Base-by-base conservation (phyloP, 2,113 vertebrate genomes). In the Cephalopholis sonnerati region DNA sequence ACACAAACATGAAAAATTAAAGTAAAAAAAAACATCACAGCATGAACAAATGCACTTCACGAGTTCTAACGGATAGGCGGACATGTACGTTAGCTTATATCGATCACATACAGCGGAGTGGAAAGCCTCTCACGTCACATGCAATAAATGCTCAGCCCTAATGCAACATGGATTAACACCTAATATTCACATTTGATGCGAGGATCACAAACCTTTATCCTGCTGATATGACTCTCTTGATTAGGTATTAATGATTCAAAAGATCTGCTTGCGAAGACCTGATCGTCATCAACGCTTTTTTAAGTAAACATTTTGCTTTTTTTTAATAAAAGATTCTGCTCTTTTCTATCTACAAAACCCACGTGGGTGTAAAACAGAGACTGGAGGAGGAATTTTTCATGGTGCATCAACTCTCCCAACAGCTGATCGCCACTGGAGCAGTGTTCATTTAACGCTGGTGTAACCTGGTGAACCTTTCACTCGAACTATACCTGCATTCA, bases 161-260 rank as follows among this genome's bases (percentile, higher is more conserved):
- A 69, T 20, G 48, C 9, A 46, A 29, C 27, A 74, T 22, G 17
- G 48, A 83, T 57, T 25, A 68, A 64, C 29, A 58, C 48, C 17
- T 48, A 62, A 29, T 39, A 80, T 80, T 86, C 80, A 89, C 77
- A 86, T 83, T 79, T 73, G 27, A 61, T 61, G 58, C 2, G 39
- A 32, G 6, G 8, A 63, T 68, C 27, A 58, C 55, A 48, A 29
- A 20, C 39, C 6, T 24, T 17, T 29, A 48, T 4, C n/a, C 46
- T 51, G 53, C 6, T 61, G 16, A 12, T 25, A 36, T 48, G 13
- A 36, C 44, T 16, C 4, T 50, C 4, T 62, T 53, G 2, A 69
- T 79, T 5, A 4, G 25, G 16, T 12, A 18, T 79, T n/a, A 29
- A 63, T 44, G 44, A 80, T 65, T 54, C 3, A 59, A 25, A 68